Conservation (phyloP, 2,888 invertebrate species). For the Myopa testacea region DNA sequence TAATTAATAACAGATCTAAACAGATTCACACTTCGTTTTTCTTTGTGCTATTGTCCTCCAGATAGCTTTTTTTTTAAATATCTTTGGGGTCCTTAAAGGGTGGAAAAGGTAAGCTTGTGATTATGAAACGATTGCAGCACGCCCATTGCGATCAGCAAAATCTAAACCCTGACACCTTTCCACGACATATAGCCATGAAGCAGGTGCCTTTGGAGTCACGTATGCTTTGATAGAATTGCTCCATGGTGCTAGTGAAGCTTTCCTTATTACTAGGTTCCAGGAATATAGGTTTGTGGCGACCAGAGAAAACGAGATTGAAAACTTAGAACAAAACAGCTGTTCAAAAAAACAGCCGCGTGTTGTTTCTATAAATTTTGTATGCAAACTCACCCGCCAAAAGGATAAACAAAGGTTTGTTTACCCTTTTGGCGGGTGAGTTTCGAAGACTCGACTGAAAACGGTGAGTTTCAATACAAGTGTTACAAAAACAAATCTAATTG, state of each 20-base stretch:
- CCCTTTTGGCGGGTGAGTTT: too few relatives aligned
- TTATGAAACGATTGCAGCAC: constrained; percentile 95
- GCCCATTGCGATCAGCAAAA: constrained; percentile 94
- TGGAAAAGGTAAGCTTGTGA: constrained; percentile 96
- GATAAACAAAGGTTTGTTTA: too few relatives aligned
- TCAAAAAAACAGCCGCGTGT: too few relatives aligned
- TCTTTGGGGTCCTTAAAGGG: constrained; percentile 93
- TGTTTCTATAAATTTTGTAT: too few relatives aligned
- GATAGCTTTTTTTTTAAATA: constrained; percentile 88
- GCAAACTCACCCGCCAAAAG: too few relatives aligned
- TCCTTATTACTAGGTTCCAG: constrained; percentile 91
- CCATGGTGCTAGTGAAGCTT: constrained; percentile 83
- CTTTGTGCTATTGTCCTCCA: constrained; percentile 78
- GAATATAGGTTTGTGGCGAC: constrained; percentile 78
- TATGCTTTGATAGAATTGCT: constrained; percentile 86
- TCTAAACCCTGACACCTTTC: constrained; percentile 98
- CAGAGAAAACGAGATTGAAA: too few relatives aligned
- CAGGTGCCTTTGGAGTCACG: constrained; percentile 87
- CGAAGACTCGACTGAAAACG: too few relatives aligned
- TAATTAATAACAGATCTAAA: neutral
- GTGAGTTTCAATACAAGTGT: too few relatives aligned
- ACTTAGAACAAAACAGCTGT: too few relatives aligned
- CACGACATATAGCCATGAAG: constrained; percentile 96
- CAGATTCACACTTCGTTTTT: constrained; percentile 70
- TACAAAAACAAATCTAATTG: too few relatives aligned